phyloP scores from a whole-genome alignment of 2,888 invertebrate genomes.

The Pseudolycoriella hygida region DNA sequence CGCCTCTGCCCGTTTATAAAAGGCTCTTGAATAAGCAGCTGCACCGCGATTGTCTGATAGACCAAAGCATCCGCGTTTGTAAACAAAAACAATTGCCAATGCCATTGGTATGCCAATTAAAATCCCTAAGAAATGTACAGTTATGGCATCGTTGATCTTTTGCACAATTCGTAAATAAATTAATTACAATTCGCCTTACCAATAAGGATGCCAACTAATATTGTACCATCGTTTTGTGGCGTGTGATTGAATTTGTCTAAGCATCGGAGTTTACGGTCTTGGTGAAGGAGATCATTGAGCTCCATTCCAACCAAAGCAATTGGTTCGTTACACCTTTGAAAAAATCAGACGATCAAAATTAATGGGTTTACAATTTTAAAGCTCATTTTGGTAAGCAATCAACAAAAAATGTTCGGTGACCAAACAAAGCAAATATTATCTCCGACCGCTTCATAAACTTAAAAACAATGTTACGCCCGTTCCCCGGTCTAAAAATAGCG shows the following conservation, averaged over 20 bases:
- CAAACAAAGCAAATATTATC: too few species aligned
- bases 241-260: slow-evolving; percentile 42
- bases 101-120: slow-evolving; percentile 45
- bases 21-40: slow-evolving; percentile 44
- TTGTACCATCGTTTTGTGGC: slow-evolving; percentile 48
- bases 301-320: slow-evolving; percentile 40
- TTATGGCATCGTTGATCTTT: not conserved
- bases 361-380: too few species aligned
- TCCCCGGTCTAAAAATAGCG: too few species aligned
- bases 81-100: slow-evolving; percentile 37
- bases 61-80: slow-evolving; percentile 47
- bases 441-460: too few species aligned
- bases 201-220: slow-evolving; percentile 49
- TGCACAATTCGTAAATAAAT: too few species aligned
- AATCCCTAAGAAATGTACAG: slow-evolving; percentile 13
- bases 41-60: slow-evolving; percentile 35
- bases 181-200: slow-evolving; percentile 22
- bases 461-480: too few species aligned
- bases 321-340: slow-evolving; percentile 50
- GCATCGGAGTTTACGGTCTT: slow-evolving; percentile 43
- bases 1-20: slow-evolving; percentile 48
- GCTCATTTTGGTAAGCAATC: too few species aligned
- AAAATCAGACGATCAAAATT: too few species aligned
- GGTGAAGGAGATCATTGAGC: slow-evolving; percentile 38
- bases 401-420: too few species aligned